These are phyloP conservation scores for Cotesia typhae DNA, from an alignment of 1,140 invertebrate species.

Conservation along the genomic window DNA sequence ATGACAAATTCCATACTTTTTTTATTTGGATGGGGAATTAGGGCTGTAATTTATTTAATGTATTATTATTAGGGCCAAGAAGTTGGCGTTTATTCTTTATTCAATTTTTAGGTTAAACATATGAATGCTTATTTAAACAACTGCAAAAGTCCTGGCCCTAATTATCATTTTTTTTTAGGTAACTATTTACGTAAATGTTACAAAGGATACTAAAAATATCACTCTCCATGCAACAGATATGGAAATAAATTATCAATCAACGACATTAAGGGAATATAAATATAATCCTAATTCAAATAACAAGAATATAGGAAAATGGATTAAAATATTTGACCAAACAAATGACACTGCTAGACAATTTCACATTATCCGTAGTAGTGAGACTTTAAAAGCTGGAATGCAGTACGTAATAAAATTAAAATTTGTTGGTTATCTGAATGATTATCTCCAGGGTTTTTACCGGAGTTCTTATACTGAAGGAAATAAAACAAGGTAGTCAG, in stretches of 20 bases:
- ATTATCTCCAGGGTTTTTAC: constrained; percentile 87
- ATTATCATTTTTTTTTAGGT: constrained; percentile 43
- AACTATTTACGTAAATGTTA: constrained; percentile 73
- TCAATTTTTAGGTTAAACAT: no score
- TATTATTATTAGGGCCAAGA: no score
- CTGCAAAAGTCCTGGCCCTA: no score
- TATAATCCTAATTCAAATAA: constrained; percentile 39
- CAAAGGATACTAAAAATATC: constrained; percentile 74
- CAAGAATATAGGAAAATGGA: constrained; percentile 47
- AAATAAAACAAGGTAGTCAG: constrained; percentile 72
- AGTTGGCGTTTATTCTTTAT: no score
- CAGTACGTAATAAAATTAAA: constrained; percentile 76
- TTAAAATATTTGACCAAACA: constrained; percentile 57
- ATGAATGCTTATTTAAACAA: no score
- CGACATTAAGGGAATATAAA: constrained; percentile 60
- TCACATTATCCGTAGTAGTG: constrained; percentile 73
- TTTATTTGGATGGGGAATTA: not conserved
- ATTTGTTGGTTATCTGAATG: constrained; percentile 77
- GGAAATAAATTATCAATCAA: constrained; percentile 68
- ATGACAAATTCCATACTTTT: not conserved
- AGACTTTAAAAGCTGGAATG: constrained; percentile 67
- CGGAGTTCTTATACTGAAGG: constrained; percentile 81
- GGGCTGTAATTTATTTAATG: no score
- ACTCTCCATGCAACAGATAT: constrained; percentile 81
- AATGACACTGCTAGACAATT: constrained; percentile 78